Evolutionary conservation across 2,113 vertebrate species (phyloP), one percentile per base, ranked within the genome.

Genomic region (Vidua chalybeata): DNA sequence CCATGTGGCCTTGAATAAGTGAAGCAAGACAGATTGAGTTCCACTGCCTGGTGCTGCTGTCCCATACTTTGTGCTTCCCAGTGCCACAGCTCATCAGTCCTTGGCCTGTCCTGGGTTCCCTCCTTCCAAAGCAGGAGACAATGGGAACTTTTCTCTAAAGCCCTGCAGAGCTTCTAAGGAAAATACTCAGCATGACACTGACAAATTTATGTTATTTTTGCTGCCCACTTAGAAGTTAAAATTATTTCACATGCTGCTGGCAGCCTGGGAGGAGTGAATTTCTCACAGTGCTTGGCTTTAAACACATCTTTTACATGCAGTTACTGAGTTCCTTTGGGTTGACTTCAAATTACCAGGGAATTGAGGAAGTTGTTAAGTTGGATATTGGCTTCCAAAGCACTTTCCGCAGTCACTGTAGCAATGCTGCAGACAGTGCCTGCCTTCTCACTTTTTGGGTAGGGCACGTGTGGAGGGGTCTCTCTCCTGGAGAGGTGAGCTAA

Each of bases 161-260:
- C n/a, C 18, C 52, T 68, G 28, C 26, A 55, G 66, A 79, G 59
- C 35, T 93, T 67, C 62, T 93, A 59, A 78, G 80, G 80, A 79
- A 94, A 94, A 89, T 7, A 18, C 35, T 91, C 84, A 80, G 51
- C 49, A 8, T 48, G 66, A 78, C 58, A 37, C 68, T 54, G 89
- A 91, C 59, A 93, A 89, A 83, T 91, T 72, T 45, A 56, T 58
- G 68, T 86, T 93, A 51, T 89, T 90, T 48, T 67, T 92, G 30
- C 80, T 94, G 46, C 58, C 78, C 58, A 30, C 82, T 94, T 87
- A 51, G 45, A 84, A 93, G 76, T 77, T 71, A 71, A 76, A 88
- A 71, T 90, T 51, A 74, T 86, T 95, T 84, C 20, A 31, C 45
- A 13, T 73, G 13, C 64, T 92, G 30, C 59, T 92, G 76, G 69